Evolutionary conservation across 2,888 invertebrate genomes (phyloP).

Genomic region (Orgyia antiqua): DNA sequence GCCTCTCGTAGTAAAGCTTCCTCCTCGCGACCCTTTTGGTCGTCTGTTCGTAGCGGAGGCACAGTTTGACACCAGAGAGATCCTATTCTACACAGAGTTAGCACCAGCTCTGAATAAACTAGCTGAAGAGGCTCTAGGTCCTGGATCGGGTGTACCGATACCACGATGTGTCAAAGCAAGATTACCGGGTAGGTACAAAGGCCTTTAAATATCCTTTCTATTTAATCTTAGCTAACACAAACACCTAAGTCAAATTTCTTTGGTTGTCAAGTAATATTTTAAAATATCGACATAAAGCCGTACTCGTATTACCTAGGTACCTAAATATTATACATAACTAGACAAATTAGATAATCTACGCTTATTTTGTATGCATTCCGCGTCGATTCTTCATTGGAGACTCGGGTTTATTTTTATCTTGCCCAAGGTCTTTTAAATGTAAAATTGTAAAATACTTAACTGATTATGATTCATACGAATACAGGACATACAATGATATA

Average conservation of each 20-base stretch:
- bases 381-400: slow-evolving; percentile 23
- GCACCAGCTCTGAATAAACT: slow-evolving; percentile 84
- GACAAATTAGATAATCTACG: too few species aligned
- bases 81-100: slow-evolving; percentile 89
- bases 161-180: slow-evolving; percentile 83
- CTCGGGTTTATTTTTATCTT: slow-evolving; percentile 27
- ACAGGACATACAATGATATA: too few species aligned
- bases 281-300: too few species aligned
- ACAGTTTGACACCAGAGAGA: slow-evolving; percentile 89
- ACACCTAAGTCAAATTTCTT: too few species aligned
- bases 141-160: slow-evolving; percentile 62
- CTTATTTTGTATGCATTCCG: slow-evolving; percentile 21
- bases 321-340: too few species aligned
- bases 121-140: slow-evolving; percentile 76
- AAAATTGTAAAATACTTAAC: background rate
- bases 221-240: too few species aligned
- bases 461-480: too few species aligned
- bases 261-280: too few species aligned
- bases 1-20: slow-evolving; percentile 84
- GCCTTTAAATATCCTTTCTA: too few species aligned
- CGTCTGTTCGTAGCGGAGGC: slow-evolving; percentile 89
- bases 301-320: too few species aligned
- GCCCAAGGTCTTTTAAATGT: slow-evolving; percentile 23
- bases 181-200: slow-evolving; percentile 73
- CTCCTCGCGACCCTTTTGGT: slow-evolving; percentile 88